phyloP scores from a whole-genome alignment of 2,113 vertebrate species.

The Rhinoderma darwinii region DNA sequence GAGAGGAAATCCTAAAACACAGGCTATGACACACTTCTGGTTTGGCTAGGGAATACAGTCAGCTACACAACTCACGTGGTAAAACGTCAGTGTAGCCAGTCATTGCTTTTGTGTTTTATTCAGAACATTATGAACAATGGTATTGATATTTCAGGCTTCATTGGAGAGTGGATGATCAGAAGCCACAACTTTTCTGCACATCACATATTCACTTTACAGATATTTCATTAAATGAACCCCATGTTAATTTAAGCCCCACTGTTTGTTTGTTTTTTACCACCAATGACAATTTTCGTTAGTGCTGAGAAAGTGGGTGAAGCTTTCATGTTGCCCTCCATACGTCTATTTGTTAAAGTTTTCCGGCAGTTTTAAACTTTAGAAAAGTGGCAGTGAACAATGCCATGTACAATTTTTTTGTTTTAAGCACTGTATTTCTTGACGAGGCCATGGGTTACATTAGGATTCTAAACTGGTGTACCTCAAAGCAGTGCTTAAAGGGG shows the following conservation, averaged over 20 bases:
- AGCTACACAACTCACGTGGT: not conserved
- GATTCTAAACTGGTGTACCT: not conserved
- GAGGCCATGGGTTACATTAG: not conserved
- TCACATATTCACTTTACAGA: not conserved
- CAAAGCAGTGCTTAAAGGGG: too few relatives aligned
- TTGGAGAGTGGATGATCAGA: not conserved
- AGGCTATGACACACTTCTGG: constrained; percentile 9
- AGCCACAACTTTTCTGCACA: not conserved
- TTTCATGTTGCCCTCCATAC: not conserved
- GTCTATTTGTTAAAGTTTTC: not conserved
- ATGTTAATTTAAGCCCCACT: not conserved
- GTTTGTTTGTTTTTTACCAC: not conserved
- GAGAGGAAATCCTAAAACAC: constrained; percentile 8
- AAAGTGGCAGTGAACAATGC: too few relatives aligned
- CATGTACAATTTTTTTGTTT: too few relatives aligned
- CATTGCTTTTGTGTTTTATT: constrained; percentile 4
- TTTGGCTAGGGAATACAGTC: not conserved
- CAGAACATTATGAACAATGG: not conserved
- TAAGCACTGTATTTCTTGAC: too few relatives aligned
- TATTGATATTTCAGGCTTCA: not conserved
- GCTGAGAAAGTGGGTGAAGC: not conserved
- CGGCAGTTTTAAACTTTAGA: not conserved
- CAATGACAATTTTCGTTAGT: not conserved
- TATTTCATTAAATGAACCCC: not conserved
- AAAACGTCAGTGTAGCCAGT: not conserved